Conservation (phyloP, 2,797 vertebrate species). For the Furcifer pardalis region DNA sequence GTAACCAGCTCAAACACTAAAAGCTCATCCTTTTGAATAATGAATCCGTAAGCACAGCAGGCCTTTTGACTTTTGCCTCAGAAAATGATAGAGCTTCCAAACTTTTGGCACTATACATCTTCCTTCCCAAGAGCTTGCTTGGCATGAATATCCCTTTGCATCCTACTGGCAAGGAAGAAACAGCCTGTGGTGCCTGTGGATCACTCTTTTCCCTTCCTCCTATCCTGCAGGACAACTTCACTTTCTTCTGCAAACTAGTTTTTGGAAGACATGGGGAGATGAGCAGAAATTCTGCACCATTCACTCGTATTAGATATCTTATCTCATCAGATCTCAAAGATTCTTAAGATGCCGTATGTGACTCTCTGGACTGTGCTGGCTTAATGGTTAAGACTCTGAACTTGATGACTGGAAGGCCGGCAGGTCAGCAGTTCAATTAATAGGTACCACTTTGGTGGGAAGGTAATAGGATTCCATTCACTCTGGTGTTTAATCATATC, state of each 20-base stretch:
- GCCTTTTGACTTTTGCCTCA: neutral
- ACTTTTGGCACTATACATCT: neutral
- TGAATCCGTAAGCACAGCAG: conserved; percentile 1
- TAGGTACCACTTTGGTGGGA: no score
- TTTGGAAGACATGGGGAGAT: no score
- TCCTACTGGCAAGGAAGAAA: neutral
- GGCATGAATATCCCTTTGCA: neutral
- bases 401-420: no score
- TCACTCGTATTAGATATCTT: no score
- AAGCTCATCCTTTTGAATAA: conserved; percentile 1
- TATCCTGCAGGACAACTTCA: neutral
- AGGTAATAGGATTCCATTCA: no score
- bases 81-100: neutral
- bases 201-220: neutral
- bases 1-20: neutral
- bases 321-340: neutral
- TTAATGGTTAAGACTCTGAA: no score
- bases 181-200: no score
- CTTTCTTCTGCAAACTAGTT: neutral
- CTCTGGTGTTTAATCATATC: no score
- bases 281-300: no score
- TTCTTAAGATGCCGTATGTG: neutral
- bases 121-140: neutral
- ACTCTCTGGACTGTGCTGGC: no score
- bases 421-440: no score